Conservation (phyloP, 1,140 invertebrate species). For the Reticulitermes speratus region DNA sequence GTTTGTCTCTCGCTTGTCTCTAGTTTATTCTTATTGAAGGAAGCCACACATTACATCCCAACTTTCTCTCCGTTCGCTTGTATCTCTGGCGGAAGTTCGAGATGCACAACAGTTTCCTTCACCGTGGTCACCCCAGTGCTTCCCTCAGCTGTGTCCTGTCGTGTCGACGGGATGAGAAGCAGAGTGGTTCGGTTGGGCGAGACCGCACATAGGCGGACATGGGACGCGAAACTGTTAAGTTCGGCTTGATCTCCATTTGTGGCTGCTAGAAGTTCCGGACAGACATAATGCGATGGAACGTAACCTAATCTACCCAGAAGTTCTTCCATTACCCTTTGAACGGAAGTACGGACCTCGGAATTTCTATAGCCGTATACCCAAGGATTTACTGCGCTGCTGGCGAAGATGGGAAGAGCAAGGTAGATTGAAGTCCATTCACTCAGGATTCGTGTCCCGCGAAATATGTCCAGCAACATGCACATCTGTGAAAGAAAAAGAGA, state of each 20-base stretch:
- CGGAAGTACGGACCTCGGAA: slow-evolving; percentile 61
- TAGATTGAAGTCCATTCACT: slow-evolving; percentile 56
- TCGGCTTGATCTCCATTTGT: slow-evolving; percentile 38
- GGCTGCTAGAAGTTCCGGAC: slow-evolving; percentile 33
- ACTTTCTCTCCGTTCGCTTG: neutral
- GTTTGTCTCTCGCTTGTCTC: too few species aligned
- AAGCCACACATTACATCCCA: neutral
- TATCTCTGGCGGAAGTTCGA: neutral
- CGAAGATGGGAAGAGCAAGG: slow-evolving; percentile 57
- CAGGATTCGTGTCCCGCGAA: slow-evolving; percentile 53
- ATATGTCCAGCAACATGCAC: slow-evolving; percentile 57
- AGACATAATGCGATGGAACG: slow-evolving; percentile 31
- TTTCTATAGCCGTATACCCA: slow-evolving; percentile 70
- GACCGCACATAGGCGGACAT: slow-evolving; percentile 42
- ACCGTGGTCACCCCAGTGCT: neutral
- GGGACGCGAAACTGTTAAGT: slow-evolving; percentile 44
- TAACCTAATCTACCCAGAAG: slow-evolving; percentile 41
- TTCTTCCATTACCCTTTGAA: slow-evolving; percentile 55
- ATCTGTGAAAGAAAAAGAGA: slow-evolving; percentile 47
- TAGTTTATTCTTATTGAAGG: too few species aligned
- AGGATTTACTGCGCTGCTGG: slow-evolving; percentile 62
- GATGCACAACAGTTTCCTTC: neutral
- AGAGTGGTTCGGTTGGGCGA: slow-evolving; percentile 40
- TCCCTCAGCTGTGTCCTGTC: slow-evolving; percentile 23
- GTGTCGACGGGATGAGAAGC: slow-evolving; percentile 33